A percentile compares a stretch with the other conserved stretches of the same genome.
phyloP scores from a whole-genome alignment of 2,113 vertebrate genomes.

The Climacteris rufus region DNA sequence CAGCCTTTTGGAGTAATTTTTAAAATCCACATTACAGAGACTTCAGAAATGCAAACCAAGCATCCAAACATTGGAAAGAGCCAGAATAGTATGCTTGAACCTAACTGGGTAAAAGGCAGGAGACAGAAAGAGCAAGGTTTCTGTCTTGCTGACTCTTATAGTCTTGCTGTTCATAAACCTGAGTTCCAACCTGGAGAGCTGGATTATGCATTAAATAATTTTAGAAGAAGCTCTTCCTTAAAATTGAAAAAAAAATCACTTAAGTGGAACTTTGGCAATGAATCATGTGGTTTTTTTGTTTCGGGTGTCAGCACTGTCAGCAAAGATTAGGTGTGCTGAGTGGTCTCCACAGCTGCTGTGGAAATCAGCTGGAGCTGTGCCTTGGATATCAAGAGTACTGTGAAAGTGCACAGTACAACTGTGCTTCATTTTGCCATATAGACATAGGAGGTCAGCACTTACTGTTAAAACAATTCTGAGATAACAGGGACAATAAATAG shows the following conservation, averaged over 20 bases:
- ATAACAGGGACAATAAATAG: neutral
- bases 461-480: neutral
- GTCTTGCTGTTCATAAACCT: neutral
- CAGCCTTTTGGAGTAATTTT: neutral
- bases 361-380: neutral
- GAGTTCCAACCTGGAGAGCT: neutral
- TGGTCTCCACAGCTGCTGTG: neutral
- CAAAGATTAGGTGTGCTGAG: neutral
- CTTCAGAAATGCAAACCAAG: neutral
- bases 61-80: neutral
- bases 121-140: neutral
- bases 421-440: neutral
- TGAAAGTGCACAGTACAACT: neutral
- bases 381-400: neutral
- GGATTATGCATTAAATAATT: neutral
- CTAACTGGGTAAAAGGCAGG: neutral
- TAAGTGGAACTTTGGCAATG: neutral
- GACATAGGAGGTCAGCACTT: neutral
- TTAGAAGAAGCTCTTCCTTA: neutral
- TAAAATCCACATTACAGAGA: neutral
- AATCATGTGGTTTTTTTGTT: neutral
- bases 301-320: neutral
- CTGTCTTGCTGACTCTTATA: neutral
- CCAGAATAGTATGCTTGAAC: neutral
- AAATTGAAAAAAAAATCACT: neutral